Base-by-base conservation (phyloP, 2,113 vertebrate genomes). In the Grammatotria lemairii region DNA sequence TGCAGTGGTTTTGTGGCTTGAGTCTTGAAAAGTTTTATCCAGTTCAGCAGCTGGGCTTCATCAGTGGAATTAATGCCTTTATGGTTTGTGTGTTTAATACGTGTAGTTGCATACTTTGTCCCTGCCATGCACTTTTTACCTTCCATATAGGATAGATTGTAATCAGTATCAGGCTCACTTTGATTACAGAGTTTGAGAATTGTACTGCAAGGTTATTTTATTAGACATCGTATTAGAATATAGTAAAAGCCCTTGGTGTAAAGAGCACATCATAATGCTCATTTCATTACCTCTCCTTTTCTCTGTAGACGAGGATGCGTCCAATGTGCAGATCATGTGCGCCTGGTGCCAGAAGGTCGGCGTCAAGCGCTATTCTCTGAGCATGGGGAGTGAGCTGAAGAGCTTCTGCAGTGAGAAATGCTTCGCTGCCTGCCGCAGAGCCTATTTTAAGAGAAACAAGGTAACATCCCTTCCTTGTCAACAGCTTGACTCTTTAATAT, bases 311-410 rank as follows among this genome's bases (percentile, higher is more conserved):
- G 99, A 99, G 94, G 98, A 99, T 94, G 96, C 97, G 95, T 98
- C 97, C 97, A 99, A 97, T 94, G 97, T 99, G 96, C 99, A 99
- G 98, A 99, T 99, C 97, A 97, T 99, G 97, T 99, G 99, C 94
- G 99, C 99, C 93, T 99, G 99, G 99, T 99, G 99, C 97, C 99
- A 99, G 98, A 99, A 99, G 97, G 97, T 99, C 91, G 99, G 99
- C 75, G 97, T 99, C 94, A 99, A 99, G 92, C 98, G 98, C 88
- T 99, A 99, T 94, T 99, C 98, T 95, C 97, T 99, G 95, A 99
- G 98, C 97, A 99, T 99, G 99, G 99, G 98, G 88, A 99, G 98
- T 58, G 99, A 99, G 96, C 97, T 99, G 95, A 99, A 99, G 97
- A 99, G 97, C 95, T 99, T 99, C 97, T 99, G 99, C 97, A 99